Evolutionary conservation across 2,113 vertebrate species (phyloP), one percentile per base, ranked within the genome.

Genomic region (Procavia capensis): DNA sequence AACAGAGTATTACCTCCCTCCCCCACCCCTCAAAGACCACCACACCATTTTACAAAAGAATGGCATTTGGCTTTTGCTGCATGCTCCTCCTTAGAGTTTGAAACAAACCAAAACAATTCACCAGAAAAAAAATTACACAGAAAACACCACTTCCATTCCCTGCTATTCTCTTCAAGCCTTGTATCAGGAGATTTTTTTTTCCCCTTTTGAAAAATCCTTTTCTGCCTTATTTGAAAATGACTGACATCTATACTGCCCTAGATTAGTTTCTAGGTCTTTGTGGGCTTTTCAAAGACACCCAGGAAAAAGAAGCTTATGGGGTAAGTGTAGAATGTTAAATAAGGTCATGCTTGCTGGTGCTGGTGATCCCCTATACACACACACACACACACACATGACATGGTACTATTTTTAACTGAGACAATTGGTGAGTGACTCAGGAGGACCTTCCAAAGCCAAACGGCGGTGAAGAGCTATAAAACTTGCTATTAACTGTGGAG

Each of bases 341-440:
- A 83, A 97, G 97, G 97, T 97, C 97, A 93, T 9, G 89, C 88
- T 94, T 84, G 79, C 93, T 92, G 70, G 36, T 81, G 50, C 29
- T 50, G 84, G 79, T 91, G 54, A 92, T 88, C 81, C 43, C 22
- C n/a, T 88, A 92, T 88, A 92, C 11, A 4, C 34, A 34, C 66
- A 13, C 14, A 4, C 34, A 34, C 14, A 17, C 66, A 36, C 68
- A 63, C 89, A 24, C 94, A 96, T 96, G 94, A 96, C 83, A 64
- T 0, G 43, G 86, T 39, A 29, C 96, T 97, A 97, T 97, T 97
- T 97, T 96, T 97, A 97, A 95, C 88, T 0, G 91, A 95, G 96
- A 97, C 97, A 97, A 97, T 97, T 96, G 96, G 95, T 96, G 83
- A 96, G 93, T 97, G 96, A 95, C 97, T 95, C 97, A 97, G 94